Percentiles rank a stretch among this genome's conserved stretches.
Evolutionary conservation across 2,888 invertebrate species (phyloP).

Genomic region (Heliconius ethilla): DNA sequence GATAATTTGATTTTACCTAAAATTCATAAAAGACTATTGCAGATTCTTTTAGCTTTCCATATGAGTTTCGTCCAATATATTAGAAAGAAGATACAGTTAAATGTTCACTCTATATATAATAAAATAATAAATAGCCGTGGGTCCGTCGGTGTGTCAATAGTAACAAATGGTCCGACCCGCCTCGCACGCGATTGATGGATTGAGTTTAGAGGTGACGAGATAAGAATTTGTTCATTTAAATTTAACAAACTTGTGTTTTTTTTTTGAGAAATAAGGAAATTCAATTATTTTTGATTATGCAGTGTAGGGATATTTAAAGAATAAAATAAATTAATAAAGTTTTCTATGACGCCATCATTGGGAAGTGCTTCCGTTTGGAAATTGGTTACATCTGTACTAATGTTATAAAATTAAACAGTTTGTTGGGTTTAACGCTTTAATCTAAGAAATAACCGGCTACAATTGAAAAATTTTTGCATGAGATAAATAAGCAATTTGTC

Average conservation of each 20-base stretch:
- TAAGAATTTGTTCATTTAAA: conserved; percentile 35
- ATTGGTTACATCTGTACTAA: no score
- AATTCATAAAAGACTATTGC: no score
- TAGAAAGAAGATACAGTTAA: background rate
- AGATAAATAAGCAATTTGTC: no score
- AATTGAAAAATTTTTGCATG: no score
- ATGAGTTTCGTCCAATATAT: no score
- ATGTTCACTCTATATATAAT: background rate
- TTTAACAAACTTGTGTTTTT: conserved; percentile 6
- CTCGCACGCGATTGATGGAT: conserved; percentile 55
- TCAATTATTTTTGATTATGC: background rate
- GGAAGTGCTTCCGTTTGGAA: no score
- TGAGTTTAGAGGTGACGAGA: conserved; percentile 40
- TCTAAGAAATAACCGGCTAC: no score
- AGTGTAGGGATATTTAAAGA: background rate
- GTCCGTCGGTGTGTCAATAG: conserved; percentile 73
- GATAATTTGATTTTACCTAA: no score
- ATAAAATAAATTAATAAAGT: background rate
- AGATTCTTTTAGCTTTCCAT: no score
- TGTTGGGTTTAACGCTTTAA: no score
- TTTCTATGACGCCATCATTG: background rate
- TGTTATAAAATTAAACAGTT: no score
- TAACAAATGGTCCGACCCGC: conserved; percentile 67
- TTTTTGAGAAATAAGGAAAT: background rate
- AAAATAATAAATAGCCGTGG: conserved; percentile 64